Base-by-base conservation (phyloP, 2,797 vertebrate species). In the Novumbra hubbsi region DNA sequence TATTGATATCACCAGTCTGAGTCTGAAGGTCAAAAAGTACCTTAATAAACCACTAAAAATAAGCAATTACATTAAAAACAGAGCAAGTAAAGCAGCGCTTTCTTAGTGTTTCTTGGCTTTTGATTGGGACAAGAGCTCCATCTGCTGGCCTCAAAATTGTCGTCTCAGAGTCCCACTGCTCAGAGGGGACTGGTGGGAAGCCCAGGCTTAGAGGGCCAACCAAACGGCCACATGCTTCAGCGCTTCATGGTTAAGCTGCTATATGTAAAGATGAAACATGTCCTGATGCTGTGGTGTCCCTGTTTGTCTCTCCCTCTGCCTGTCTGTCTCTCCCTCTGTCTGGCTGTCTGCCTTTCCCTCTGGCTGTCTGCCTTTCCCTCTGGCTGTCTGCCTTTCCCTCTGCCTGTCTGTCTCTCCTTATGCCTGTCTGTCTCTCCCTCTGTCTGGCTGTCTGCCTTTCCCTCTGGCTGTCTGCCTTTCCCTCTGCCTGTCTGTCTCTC, bases 111-210 rank as follows among this genome's bases (percentile, higher is more conserved):
- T 63, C 1, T 32, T 5, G 12, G 38, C 63, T 32, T 48, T 21
- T 68, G 48, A 57, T 19, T 2, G 60, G 73, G 17, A 64, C 68
- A 28, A 32, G 15, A 71, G 0, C 57, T 34, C 80, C 86, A 79
- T 85, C 89, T 89, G 71, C 83, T 87, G 90, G 75, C 17, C 16
- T 15, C 19, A 15, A 50, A n/a, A 15, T 41, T 6, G n/a, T 32
- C 8, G 11, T 24, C 41, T 49, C 17, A 38, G 27, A 48, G 41
- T n/a, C 15, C 27, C 27, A 67, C 32, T 28, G 55, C 71, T 4
- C 7, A n/a, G 5, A 67, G 50, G 49, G 4, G 15, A 68, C 72
- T 28, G 55, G 1, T 32, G 17, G 49, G 3, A 75, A 14, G 72
- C 69, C 49, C 12, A 9, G 78, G 85, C 85, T 85, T 77, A 16